Evolutionary conservation across 2,113 vertebrate genomes (phyloP), one percentile per base, ranked within the genome.

Genomic region (Stomatorhinus ivindoensis): DNA sequence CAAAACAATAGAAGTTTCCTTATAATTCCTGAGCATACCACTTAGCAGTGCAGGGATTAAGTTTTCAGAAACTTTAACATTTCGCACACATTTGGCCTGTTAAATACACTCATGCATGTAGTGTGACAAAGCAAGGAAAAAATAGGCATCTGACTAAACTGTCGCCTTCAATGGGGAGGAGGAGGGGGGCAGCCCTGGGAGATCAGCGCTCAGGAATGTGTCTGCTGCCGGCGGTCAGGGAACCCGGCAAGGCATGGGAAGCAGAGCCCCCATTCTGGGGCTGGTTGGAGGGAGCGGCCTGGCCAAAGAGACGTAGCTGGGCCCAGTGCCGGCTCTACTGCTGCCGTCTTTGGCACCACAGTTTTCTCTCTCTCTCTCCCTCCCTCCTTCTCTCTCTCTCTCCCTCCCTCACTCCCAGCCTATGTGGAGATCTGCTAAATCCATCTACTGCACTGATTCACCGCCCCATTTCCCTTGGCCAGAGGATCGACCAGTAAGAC

Each of bases 121-220:
- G 73, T 42, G 73, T 42, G 73, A 80, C 73, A 19, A 6, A 80
- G 35, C 5, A 1, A 42, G 73, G 9, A 42, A 80, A 80, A 42
- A 76, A 76, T 47, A 84, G 83, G 19, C 21, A 50, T 24, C 17
- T 85, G 83, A 85, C n/a, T 46, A 85, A 50, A 47, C 46, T 10
- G 44, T 24, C 21, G n/a, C 24, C 83, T 50, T 86, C 21, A 19
- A 48, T 21, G 53, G n/a, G 31, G 80, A 42, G 35, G 15, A 76
- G 35, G 73, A 76, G 35, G 35, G 73, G 73, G 31, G 5, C 73
- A 17, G 35, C 17, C 15, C 73, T 39, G 35, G 91, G 89, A 92
- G 93, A 93, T 96, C 94, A 94, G 93, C 90, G 92, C 94, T 95
- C 94, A 96, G 95, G 95, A 96, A 96, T 96, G 95, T 92, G 73